Conservation (phyloP, 2,797 vertebrate genomes). For the Octomys mimax region DNA sequence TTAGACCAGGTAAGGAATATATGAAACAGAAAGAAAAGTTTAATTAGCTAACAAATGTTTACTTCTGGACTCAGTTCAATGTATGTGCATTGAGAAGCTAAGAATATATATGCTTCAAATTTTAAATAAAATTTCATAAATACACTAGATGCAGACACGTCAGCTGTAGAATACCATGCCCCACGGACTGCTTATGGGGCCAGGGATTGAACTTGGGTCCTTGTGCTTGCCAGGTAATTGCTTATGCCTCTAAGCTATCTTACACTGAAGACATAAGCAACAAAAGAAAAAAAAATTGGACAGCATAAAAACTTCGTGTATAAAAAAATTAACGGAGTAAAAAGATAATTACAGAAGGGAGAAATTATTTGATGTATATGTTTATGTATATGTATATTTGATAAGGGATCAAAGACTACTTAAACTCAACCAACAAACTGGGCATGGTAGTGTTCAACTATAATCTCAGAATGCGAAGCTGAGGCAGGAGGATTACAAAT, state of each 20-base stretch:
- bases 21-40: neutral
- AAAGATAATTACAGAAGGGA: neutral
- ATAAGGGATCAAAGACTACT: neutral
- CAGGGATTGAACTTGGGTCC: too few species aligned
- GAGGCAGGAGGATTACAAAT: neutral
- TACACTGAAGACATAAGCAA: neutral
- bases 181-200: too few species aligned
- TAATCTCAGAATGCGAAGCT: neutral
- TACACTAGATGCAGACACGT: neutral
- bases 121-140: constrained; percentile 62
- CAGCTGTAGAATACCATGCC: neutral
- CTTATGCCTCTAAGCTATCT: too few species aligned
- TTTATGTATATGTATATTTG: neutral
- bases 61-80: constrained; percentile 48
- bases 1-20: neutral
- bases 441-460: neutral
- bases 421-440: neutral
- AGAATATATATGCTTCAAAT: constrained; percentile 53
- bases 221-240: too few species aligned
- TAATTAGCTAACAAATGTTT: constrained; percentile 31
- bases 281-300: neutral
- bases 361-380: neutral
- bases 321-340: neutral
- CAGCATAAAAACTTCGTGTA: neutral
- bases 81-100: constrained; percentile 3